phyloP scores from a whole-genome alignment of 1,140 invertebrate genomes.

The Diploscapter pachys region DNA sequence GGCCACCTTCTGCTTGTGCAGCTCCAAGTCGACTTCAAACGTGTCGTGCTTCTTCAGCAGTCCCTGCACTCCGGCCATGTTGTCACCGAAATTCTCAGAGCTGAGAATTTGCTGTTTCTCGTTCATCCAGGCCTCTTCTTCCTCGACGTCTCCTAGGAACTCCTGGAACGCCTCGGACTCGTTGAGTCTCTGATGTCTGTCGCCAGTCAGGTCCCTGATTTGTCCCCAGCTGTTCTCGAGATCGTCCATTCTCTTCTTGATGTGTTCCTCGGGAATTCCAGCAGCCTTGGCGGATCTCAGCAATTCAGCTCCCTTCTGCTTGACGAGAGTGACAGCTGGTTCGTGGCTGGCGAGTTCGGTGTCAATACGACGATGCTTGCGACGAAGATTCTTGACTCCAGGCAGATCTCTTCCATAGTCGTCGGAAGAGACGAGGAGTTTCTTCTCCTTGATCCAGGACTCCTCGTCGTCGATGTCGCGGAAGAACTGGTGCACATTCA shows the following conservation, averaged over 20 bases:
- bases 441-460: slow-evolving; percentile 99
- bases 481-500: slow-evolving; percentile 98
- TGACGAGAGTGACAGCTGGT: slow-evolving; percentile 87
- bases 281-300: slow-evolving; percentile 92
- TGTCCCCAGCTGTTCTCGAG: slow-evolving; percentile 61
- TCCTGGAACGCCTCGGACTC: slow-evolving; percentile 84
- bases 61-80: slow-evolving; percentile 97
- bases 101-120: slow-evolving; percentile 89
- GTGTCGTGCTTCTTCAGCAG: slow-evolving; percentile 97
- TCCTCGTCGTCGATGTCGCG: slow-evolving; percentile 98
- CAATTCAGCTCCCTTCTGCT: slow-evolving; percentile 89
- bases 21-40: slow-evolving; percentile 92
- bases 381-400: slow-evolving; percentile 93
- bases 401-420: slow-evolving; percentile 97
- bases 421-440: slow-evolving; percentile 89
- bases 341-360: slow-evolving; percentile 92
- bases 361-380: slow-evolving; percentile 95
- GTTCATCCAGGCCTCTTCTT: slow-evolving; percentile 95
- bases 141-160: slow-evolving; percentile 94
- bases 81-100: slow-evolving; percentile 94
- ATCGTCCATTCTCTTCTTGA: slow-evolving; percentile 69
- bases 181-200: slow-evolving; percentile 52
- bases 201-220: slow-evolving; percentile 56
- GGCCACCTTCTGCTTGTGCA: slow-evolving; percentile 85
- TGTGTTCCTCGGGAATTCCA: slow-evolving; percentile 74